A percentile compares a stretch with the other conserved stretches of the same genome.
Conservation (phyloP, 2,888 invertebrate species). For the Spialia ferax region DNA sequence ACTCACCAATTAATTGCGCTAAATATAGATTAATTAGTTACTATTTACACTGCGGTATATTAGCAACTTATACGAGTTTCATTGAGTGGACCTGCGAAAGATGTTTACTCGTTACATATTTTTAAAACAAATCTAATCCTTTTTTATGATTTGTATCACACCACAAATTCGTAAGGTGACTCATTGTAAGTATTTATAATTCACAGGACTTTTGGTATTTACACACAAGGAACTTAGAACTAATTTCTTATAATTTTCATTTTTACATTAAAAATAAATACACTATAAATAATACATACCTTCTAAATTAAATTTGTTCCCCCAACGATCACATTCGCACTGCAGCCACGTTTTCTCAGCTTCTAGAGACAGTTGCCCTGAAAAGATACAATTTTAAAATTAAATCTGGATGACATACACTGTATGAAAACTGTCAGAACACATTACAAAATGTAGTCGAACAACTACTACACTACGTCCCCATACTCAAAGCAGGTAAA, state of each 20-base stretch:
- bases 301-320: slow-evolving; percentile 93
- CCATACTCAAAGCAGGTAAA: neutral
- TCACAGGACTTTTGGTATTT: neutral
- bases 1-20: slow-evolving; percentile 68
- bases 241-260: neutral
- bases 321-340: slow-evolving; percentile 96
- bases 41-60: slow-evolving; percentile 63
- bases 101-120: slow-evolving; percentile 47
- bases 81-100: slow-evolving; percentile 77
- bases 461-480: neutral
- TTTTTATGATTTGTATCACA: neutral
- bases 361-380: slow-evolving; percentile 95
- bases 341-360: slow-evolving; percentile 96
- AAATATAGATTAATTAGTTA: slow-evolving; percentile 50
- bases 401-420: neutral
- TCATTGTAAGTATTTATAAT: neutral
- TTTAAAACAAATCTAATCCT: neutral
- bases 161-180: no score
- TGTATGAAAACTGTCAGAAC: neutral
- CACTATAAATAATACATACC: slow-evolving; percentile 71
- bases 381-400: slow-evolving; percentile 38
- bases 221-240: neutral
- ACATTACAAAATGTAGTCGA: neutral
- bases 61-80: slow-evolving; percentile 76
- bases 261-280: neutral